A percentile compares a stretch with the other conserved stretches of the same genome.
Evolutionary conservation across 2,888 invertebrate genomes (phyloP).

Genomic region (Teinopalpus imperialis): DNA sequence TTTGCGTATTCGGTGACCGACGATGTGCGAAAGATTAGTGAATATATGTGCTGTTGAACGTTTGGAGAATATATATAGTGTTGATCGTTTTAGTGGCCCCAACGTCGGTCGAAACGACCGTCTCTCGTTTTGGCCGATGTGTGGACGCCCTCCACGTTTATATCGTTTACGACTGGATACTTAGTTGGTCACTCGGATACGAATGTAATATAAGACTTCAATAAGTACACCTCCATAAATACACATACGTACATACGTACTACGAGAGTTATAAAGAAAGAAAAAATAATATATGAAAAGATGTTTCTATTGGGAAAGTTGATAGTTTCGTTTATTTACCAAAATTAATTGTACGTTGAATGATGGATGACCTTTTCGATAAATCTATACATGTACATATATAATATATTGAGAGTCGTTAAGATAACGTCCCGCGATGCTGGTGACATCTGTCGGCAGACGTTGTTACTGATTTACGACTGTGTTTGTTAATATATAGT

Average conservation of each 20-base stretch:
- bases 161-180: constrained; percentile 67
- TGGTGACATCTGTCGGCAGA: constrained; percentile 34
- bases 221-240: constrained; percentile 72
- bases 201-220: constrained; percentile 64
- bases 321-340: constrained; percentile 75
- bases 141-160: constrained; percentile 45
- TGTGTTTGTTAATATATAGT: constrained; percentile 65
- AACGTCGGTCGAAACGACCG: constrained; percentile 42
- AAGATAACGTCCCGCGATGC: constrained; percentile 35
- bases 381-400: constrained; percentile 46
- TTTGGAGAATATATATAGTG: constrained; percentile 78
- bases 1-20: constrained; percentile 72
- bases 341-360: constrained; percentile 67
- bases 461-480: constrained; percentile 41
- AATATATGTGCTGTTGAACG: constrained; percentile 82
- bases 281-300: constrained; percentile 75
- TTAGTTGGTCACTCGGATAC: constrained; percentile 75
- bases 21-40: constrained; percentile 74
- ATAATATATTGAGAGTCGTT: constrained; percentile 43
- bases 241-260: constrained; percentile 62
- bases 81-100: constrained; percentile 53
- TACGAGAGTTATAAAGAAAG: constrained; percentile 70
- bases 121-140: constrained; percentile 36
- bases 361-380: constrained; percentile 59
- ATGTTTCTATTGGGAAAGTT: constrained; percentile 74